Evolutionary conservation across 2,888 invertebrate genomes (phyloP).

Genomic region (Himalopsyche kuldschensis): DNA sequence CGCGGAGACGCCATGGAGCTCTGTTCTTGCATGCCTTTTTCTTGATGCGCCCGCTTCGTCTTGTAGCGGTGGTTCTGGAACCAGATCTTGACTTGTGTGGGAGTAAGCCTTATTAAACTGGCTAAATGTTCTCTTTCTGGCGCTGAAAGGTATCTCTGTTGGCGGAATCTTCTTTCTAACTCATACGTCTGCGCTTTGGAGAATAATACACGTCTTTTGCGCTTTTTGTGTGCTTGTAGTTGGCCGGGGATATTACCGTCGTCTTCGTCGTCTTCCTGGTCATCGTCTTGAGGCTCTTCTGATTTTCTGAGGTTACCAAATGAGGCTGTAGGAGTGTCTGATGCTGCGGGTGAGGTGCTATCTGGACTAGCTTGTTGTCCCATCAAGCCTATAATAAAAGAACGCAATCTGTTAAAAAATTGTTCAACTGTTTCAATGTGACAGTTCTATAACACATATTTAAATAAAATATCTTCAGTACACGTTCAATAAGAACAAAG

Average conservation of each 20-base stretch:
- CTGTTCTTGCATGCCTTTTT: constrained; percentile 77
- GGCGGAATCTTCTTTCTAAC: constrained; percentile 89
- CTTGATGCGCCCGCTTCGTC: constrained; percentile 96
- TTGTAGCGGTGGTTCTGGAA: constrained; percentile 99
- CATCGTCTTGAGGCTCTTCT: constrained; percentile 60
- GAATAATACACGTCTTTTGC: constrained; percentile 94
- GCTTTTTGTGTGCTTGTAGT: constrained; percentile 73
- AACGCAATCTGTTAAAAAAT: not conserved
- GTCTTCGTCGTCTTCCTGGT: constrained; percentile 61
- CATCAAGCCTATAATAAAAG: constrained; percentile 48
- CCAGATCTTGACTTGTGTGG: constrained; percentile 99
- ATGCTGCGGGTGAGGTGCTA: constrained; percentile 82
- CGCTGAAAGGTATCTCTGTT: constrained; percentile 95
- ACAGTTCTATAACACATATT: too few species aligned
- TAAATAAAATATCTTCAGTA: too few species aligned
- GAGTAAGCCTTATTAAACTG: constrained; percentile 90
- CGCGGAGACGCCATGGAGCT: constrained; percentile 79
- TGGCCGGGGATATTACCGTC: constrained; percentile 51
- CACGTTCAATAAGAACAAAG: too few species aligned
- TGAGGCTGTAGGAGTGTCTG: constrained; percentile 60
- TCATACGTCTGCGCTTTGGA: constrained; percentile 98
- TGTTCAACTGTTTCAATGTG: not conserved
- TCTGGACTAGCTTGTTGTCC: constrained; percentile 82
- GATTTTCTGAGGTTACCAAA: constrained; percentile 52
- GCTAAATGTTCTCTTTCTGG: constrained; percentile 97